These are phyloP conservation scores for Piscicola geometra DNA, from an alignment of 2,888 invertebrate species.

Conservation along the genomic window DNA sequence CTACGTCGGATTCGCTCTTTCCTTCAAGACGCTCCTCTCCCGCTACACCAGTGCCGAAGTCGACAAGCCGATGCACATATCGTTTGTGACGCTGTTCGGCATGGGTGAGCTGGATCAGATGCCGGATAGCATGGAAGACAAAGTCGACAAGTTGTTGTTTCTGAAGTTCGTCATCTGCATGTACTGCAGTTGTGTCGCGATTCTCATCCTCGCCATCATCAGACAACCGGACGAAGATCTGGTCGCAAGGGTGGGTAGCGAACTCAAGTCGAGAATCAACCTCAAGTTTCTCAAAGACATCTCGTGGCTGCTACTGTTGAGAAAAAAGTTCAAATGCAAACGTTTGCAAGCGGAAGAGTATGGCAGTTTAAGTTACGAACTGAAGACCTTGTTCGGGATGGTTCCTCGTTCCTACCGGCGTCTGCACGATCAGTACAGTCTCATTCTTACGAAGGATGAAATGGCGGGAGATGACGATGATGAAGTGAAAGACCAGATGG, in stretches of 20 bases:
- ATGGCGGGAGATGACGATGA: background rate
- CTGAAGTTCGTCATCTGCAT: conserved; percentile 17
- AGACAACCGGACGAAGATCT: conserved; percentile 31
- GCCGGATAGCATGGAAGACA: conserved; percentile 7
- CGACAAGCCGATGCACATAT: conserved; percentile 12
- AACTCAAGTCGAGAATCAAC: conserved; percentile 15
- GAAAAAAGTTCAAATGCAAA: background rate
- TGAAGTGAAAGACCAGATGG: background rate
- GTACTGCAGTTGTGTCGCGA: conserved; percentile 26
- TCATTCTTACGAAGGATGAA: conserved; percentile 4
- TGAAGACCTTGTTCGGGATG: background rate
- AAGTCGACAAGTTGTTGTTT: background rate
- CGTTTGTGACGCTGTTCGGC: conserved; percentile 26
- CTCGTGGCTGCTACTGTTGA: conserved; percentile 15
- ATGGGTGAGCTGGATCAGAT: conserved; percentile 30
- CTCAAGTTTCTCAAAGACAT: conserved; percentile 22
- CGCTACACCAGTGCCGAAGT: background rate
- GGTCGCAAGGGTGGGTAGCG: conserved; percentile 17
- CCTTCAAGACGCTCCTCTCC: conserved; percentile 11
- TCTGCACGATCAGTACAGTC: background rate
- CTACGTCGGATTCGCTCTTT: conserved; percentile 25
- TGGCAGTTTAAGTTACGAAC: background rate
- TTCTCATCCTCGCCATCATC: conserved; percentile 31
- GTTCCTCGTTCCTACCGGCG: background rate
- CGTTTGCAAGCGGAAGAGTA: background rate